Base-by-base conservation (phyloP, 92 coral and sea anemone genomes). In the Phenganax stokvisi region DNA sequence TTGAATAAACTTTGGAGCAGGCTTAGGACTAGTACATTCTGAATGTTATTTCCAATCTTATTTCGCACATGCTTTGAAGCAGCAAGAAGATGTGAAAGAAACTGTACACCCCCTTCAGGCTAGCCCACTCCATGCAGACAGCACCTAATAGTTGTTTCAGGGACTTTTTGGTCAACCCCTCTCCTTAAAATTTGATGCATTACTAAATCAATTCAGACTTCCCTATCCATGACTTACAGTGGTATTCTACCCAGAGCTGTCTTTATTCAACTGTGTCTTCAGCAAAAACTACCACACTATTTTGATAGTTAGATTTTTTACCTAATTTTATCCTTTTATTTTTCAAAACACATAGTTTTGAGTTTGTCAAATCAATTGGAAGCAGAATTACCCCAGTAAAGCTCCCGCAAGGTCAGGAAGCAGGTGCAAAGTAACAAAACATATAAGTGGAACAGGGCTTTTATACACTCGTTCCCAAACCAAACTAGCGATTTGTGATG, bases 261-360 rank as follows among this genome's bases (percentile, higher is more conserved):
- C 47, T 37, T 37, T 37, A 37, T 37, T 37, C 47, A 37, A 37
- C 47, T 37, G 47, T 37, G 47, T 37, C 47, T 37, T 37, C 47
- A 37, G 47, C 47, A 62, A 62, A 28, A 62, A 62, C 9, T 62
- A 62, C 29, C 9, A 15, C 9, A 28, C 68, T 28, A 15, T 3
- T 13, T 62, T 62, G 16, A 62, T 62, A 62, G 68, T 28, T 62
- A 12, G 68, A 62, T 1, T 62, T 62, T 62, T 62, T 62, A 8
- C 68, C 68, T 62, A 15, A 62, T 62, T 62, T 62, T 20, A 28
- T 62, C 68, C 25, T 17, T 62, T 62, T 47, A 31, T 77, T 59
- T 9, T 83, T n/a, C 25, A 86, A n/a, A n/a, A n/a, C n/a, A n/a
- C n/a, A n/a, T n/a, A n/a, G 87, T 47, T 86, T 86, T 82, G 89